These are phyloP conservation scores for Tinea semifulvella DNA, from an alignment of 2,888 invertebrate species.

Conservation along the genomic window DNA sequence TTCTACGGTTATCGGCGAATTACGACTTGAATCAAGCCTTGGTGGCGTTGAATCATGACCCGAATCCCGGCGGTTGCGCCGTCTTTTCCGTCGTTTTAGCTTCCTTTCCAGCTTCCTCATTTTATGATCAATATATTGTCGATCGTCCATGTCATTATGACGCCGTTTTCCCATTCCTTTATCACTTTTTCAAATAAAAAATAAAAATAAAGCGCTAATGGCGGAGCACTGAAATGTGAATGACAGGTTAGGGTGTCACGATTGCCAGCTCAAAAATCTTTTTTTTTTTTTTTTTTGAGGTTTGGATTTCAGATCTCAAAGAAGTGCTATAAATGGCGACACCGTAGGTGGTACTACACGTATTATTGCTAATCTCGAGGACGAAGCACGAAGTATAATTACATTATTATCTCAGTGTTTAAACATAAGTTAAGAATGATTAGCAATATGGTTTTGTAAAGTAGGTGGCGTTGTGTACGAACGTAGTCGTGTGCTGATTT, in stretches of 20 bases:
- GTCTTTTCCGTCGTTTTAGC: neutral
- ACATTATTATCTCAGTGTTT: too few species aligned
- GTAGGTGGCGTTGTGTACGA: too few species aligned
- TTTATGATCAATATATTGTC: neutral
- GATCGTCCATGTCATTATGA: neutral
- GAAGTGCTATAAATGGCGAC: too few species aligned
- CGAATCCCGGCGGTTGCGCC: neutral
- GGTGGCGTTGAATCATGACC: neutral
- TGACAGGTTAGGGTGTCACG: neutral
- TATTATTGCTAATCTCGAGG: too few species aligned
- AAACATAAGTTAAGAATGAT: too few species aligned
- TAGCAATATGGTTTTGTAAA: too few species aligned
- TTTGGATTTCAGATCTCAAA: too few species aligned
- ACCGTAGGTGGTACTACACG: too few species aligned
- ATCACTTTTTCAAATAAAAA: neutral
- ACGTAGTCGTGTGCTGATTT: too few species aligned
- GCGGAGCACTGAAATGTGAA: conserved; percentile 8
- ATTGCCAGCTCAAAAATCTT: too few species aligned
- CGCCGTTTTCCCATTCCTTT: neutral
- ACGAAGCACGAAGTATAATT: too few species aligned
- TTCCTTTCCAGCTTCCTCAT: neutral
- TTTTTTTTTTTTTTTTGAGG: too few species aligned
- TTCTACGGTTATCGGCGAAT: neutral
- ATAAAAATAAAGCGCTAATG: conserved; percentile 1
- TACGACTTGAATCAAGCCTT: neutral